A percentile compares a stretch with the other conserved stretches of the same genome.
These are phyloP conservation scores for Cepaea nemoralis DNA, from an alignment of 1,140 invertebrate species.

Conservation along the genomic window DNA sequence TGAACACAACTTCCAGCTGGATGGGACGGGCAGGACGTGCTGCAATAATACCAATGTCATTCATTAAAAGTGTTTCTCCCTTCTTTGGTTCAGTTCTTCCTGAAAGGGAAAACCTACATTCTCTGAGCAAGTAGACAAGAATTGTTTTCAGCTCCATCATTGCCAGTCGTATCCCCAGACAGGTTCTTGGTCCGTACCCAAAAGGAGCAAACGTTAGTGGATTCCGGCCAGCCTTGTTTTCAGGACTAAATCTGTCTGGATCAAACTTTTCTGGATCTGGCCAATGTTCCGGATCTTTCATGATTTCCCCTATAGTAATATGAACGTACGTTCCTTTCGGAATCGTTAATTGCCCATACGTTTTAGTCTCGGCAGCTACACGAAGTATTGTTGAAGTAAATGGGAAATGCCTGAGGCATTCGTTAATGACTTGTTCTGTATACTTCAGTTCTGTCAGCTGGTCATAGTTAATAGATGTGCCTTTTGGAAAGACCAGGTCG, in stretches of 20 bases:
- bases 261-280: slow-evolving; percentile 80
- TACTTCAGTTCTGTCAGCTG: slow-evolving; percentile 45
- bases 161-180: too few relatives aligned
- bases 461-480: slow-evolving; percentile 42
- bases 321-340: slow-evolving; percentile 77
- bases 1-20: too few relatives aligned
- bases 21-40: too few relatives aligned
- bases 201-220: slow-evolving; percentile 54
- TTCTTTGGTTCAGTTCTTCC: slow-evolving; percentile 28
- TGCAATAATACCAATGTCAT: too few relatives aligned
- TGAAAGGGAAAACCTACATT: slow-evolving; percentile 36
- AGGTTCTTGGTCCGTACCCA: slow-evolving; percentile 70
- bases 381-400: slow-evolving; percentile 39
- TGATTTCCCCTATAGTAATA: slow-evolving; percentile 85
- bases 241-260: too few relatives aligned
- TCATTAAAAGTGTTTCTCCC: too few relatives aligned
- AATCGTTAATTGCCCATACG: slow-evolving; percentile 46
- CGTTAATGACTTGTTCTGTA: too few relatives aligned
- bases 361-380: slow-evolving; percentile 41
- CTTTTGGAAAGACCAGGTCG: slow-evolving; percentile 64
- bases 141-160: slow-evolving; percentile 58
- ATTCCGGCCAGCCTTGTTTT: too few relatives aligned
- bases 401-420: slow-evolving; percentile 48
- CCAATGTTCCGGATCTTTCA: slow-evolving; percentile 82
- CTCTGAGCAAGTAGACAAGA: slow-evolving; percentile 43